A percentile compares a stretch with the other conserved stretches of the same genome.
phyloP scores from a whole-genome alignment of 1,140 invertebrate genomes.

The Subanguina moxae region DNA sequence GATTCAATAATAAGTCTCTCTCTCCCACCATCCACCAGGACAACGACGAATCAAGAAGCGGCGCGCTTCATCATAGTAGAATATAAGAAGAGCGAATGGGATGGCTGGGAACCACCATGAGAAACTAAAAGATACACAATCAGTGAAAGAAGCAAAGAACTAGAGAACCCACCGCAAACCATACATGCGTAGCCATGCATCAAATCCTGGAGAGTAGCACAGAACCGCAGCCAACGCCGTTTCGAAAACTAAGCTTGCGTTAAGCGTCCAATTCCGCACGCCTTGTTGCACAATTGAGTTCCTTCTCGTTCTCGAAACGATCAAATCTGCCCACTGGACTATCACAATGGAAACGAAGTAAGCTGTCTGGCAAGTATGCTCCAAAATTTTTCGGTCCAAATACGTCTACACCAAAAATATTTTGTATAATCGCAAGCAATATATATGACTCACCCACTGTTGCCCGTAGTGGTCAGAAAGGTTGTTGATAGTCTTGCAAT shows the following conservation, averaged over 20 bases:
- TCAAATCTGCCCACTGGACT: conserved; percentile 96
- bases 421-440: too few species aligned
- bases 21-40: conserved; percentile 63
- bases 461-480: conserved; percentile 51
- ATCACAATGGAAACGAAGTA: conserved; percentile 97
- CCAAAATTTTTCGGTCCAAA: conserved; percentile 84
- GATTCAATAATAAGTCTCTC: conserved; percentile 66
- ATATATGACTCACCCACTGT: conserved; percentile 50
- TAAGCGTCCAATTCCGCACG: conserved; percentile 88
- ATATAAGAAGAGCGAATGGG: conserved; percentile 86
- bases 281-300: conserved; percentile 94
- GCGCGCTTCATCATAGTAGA: conserved; percentile 79
- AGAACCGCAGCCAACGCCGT: conserved; percentile 51
- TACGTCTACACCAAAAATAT: conserved; percentile 73
- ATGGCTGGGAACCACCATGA: conserved; percentile 65
- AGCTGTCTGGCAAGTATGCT: conserved; percentile 94
- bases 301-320: conserved; percentile 93
- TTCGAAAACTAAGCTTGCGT: conserved; percentile 87
- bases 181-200: too few species aligned
- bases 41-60: conserved; percentile 61
- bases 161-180: too few species aligned
- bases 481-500: conserved; percentile 51
- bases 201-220: too few species aligned
- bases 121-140: conserved; percentile 55
- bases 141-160: too few species aligned